Evolutionary conservation across 2,888 invertebrate species (phyloP).

Genomic region (Plusia festucae): DNA sequence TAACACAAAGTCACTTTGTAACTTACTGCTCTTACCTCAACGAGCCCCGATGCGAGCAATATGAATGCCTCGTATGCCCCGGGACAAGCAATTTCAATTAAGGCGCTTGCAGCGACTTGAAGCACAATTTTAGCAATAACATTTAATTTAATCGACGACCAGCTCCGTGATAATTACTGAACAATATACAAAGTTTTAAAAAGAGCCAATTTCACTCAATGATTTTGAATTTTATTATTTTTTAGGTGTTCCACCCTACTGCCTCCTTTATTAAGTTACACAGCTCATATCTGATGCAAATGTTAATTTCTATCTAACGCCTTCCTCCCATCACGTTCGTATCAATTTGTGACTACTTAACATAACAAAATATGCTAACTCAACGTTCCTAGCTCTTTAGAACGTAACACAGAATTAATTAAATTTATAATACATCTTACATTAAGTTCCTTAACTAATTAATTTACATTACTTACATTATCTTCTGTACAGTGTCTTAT

Average conservation of each 20-base stretch:
- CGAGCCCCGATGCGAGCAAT: conserved; percentile 17
- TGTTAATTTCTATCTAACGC: conserved; percentile 42
- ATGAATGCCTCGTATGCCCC: conserved; percentile 17
- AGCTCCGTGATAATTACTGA: neutral
- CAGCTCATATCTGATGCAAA: conserved; percentile 38
- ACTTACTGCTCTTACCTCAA: conserved; percentile 36
- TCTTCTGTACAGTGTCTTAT: conserved; percentile 34
- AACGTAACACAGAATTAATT: conserved; percentile 32
- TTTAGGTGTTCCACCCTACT: neutral
- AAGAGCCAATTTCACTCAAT: neutral
- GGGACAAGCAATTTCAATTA: conserved; percentile 19
- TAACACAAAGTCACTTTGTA: conserved; percentile 55
- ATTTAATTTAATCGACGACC: conserved; percentile 26
- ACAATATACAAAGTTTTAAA: neutral
- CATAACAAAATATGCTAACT: conserved; percentile 42
- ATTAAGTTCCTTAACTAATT: conserved; percentile 16
- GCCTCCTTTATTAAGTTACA: conserved; percentile 22
- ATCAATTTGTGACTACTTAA: conserved; percentile 33
- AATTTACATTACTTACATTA: conserved; percentile 19
- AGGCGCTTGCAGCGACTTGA: conserved; percentile 13
- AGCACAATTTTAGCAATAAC: conserved; percentile 18
- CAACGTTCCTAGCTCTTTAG: conserved; percentile 48
- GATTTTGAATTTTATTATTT: neutral
- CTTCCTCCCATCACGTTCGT: conserved; percentile 16
- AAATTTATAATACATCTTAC: conserved; percentile 41